Conservation (phyloP, 2,888 invertebrate species). For the Callosobruchus maculatus region DNA sequence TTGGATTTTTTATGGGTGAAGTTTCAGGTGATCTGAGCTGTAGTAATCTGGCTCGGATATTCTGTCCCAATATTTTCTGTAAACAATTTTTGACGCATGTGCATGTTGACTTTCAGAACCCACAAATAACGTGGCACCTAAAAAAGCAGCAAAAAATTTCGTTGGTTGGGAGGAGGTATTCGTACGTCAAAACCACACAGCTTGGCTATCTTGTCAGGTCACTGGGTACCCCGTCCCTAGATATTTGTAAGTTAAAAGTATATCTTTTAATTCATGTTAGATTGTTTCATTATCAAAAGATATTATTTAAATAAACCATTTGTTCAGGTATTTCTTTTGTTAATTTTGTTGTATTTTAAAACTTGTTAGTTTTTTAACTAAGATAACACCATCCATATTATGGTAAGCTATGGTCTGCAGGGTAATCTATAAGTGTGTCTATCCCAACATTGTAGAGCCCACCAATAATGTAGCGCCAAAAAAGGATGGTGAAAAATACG, state of each 20-base stretch:
- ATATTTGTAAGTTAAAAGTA: slow-evolving; percentile 59
- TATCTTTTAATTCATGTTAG: slow-evolving; percentile 24
- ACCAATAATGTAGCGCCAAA: slow-evolving; percentile 63
- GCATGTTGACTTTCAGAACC: slow-evolving; percentile 47
- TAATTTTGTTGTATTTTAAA: too few relatives aligned
- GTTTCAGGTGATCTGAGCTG: too few relatives aligned
- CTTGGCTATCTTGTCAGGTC: slow-evolving; percentile 66
- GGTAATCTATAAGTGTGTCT: neutral
- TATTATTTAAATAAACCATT: too few relatives aligned
- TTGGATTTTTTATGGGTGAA: too few relatives aligned
- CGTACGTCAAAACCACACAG: slow-evolving; percentile 52
- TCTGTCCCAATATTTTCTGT: slow-evolving; percentile 50
- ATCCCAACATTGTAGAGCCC: slow-evolving; percentile 44
- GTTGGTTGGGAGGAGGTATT: slow-evolving; percentile 59
- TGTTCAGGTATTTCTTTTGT: too few relatives aligned
- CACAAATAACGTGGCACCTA: slow-evolving; percentile 61
- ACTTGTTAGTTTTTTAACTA: too few relatives aligned
- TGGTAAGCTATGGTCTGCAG: slow-evolving; percentile 30
- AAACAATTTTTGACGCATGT: neutral
- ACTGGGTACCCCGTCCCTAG: slow-evolving; percentile 67
- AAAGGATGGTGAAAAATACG: slow-evolving; percentile 56
- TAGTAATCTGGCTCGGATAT: slow-evolving; percentile 61
- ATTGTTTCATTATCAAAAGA: too few relatives aligned
- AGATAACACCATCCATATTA: too few relatives aligned
- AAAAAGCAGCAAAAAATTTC: slow-evolving; percentile 55